Evolutionary conservation across 2,113 vertebrate species (phyloP).

Genomic region (Oryzias melastigma): DNA sequence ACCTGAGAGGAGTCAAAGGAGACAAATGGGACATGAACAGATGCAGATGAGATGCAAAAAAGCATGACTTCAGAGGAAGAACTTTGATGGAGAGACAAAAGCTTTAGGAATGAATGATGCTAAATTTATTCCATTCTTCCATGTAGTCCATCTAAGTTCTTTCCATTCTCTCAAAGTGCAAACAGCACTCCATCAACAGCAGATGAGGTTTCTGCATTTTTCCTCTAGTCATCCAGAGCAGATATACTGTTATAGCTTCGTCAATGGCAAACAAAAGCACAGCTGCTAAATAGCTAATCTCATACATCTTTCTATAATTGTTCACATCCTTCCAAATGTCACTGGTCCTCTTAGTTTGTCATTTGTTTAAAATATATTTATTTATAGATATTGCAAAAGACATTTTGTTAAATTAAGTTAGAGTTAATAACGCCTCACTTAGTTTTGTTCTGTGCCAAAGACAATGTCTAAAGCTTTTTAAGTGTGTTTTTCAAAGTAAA

Average conservation of each 20-base stretch:
- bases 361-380: no score
- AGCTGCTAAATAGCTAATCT: background rate
- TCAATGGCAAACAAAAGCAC: constrained; percentile 36
- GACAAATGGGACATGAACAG: constrained; percentile 57
- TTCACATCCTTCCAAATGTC: no score
- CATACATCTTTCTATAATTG: no score
- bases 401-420: no score
- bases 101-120: constrained; percentile 64
- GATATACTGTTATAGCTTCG: constrained; percentile 50
- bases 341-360: no score
- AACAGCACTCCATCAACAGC: constrained; percentile 57
- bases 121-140: constrained; percentile 51
- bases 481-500: no score
- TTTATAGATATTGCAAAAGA: no score
- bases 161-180: constrained; percentile 50
- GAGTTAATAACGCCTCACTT: no score
- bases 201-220: constrained; percentile 48
- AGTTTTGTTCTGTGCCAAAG: no score
- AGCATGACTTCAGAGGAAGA: constrained; percentile 63
- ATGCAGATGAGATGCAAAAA: constrained; percentile 70
- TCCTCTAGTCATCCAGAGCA: constrained; percentile 38
- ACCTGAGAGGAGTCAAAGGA: constrained; percentile 46
- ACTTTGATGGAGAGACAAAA: constrained; percentile 37
- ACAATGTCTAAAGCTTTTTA: no score
- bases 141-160: constrained; percentile 38